These are phyloP conservation scores for Drosophila formosana DNA, from an alignment of 2,888 invertebrate species.

Conservation along the genomic window DNA sequence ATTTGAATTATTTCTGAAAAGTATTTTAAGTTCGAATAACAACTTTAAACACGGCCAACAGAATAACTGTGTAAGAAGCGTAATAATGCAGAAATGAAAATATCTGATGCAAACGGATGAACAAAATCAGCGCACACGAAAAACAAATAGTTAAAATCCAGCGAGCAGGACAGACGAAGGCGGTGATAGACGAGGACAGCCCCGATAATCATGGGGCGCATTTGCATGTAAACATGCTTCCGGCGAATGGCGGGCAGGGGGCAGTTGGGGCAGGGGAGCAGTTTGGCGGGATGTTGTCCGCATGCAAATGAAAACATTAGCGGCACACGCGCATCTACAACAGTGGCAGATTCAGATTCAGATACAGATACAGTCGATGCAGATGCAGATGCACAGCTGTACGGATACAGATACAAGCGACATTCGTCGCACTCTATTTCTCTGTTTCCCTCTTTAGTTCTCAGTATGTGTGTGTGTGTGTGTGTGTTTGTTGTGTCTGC, in stretches of 20 bases:
- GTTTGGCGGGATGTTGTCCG: slow-evolving; percentile 44
- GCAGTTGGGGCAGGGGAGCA: background rate
- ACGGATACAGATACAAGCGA: slow-evolving; percentile 52
- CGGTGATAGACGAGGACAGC: slow-evolving; percentile 13
- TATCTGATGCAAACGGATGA: slow-evolving; percentile 27
- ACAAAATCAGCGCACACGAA: slow-evolving; percentile 57
- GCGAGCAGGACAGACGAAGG: background rate
- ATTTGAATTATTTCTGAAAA: background rate
- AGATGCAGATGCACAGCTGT: slow-evolving; percentile 32
- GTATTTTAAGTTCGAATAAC: background rate
- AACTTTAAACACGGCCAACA: background rate
- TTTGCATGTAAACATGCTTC: slow-evolving; percentile 74
- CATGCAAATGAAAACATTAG: slow-evolving; percentile 80
- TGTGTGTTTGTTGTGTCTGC: slow-evolving; percentile 22
- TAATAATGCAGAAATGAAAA: slow-evolving; percentile 7
- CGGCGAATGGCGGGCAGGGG: slow-evolving; percentile 19
- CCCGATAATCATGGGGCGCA: slow-evolving; percentile 71
- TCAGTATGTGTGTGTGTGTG: background rate
- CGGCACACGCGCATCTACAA: slow-evolving; percentile 60
- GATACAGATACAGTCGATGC: slow-evolving; percentile 37
- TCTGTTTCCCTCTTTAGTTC: background rate
- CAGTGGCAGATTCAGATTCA: slow-evolving; percentile 5
- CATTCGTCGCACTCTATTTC: slow-evolving; percentile 39
- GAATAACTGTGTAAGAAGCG: background rate
- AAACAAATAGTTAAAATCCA: slow-evolving; percentile 60